phyloP scores from a whole-genome alignment of 2,888 invertebrate species.

The Autographa gamma region DNA sequence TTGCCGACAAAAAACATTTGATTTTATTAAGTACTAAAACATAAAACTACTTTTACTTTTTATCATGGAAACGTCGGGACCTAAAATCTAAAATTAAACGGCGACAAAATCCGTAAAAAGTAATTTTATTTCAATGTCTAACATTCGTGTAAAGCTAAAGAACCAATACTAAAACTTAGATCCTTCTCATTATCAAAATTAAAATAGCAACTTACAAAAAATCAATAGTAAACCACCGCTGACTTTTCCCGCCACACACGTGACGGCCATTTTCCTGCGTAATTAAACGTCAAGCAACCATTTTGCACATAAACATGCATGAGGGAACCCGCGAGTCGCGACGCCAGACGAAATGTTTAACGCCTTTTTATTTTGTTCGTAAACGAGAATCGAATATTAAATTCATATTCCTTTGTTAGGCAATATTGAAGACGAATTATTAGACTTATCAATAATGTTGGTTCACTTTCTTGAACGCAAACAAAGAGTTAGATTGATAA shows the following conservation, averaged over 20 bases:
- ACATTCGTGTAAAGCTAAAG: too few relatives aligned
- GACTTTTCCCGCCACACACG: conserved; percentile 54
- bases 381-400: conserved; percentile 53
- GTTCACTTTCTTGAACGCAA: conserved; percentile 2
- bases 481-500: conserved; percentile 8
- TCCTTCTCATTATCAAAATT: neutral
- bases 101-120: too few relatives aligned
- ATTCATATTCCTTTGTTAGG: conserved; percentile 28
- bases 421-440: conserved; percentile 32
- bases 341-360: conserved; percentile 52
- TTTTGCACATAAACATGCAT: conserved; percentile 74
- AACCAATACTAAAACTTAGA: neutral
- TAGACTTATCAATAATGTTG: conserved; percentile 15
- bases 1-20: too few relatives aligned
- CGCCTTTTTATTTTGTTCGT: conserved; percentile 49
- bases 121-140: too few relatives aligned
- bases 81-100: too few relatives aligned
- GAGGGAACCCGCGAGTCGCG: conserved; percentile 50
- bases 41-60: too few relatives aligned
- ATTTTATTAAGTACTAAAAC: too few relatives aligned
- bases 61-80: too few relatives aligned
- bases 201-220: conserved; percentile 17
- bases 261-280: conserved; percentile 66
- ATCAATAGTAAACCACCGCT: conserved; percentile 34
- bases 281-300: conserved; percentile 82